Base-by-base conservation (phyloP, 2,113 vertebrate genomes). In the Muscicapa adusta region DNA sequence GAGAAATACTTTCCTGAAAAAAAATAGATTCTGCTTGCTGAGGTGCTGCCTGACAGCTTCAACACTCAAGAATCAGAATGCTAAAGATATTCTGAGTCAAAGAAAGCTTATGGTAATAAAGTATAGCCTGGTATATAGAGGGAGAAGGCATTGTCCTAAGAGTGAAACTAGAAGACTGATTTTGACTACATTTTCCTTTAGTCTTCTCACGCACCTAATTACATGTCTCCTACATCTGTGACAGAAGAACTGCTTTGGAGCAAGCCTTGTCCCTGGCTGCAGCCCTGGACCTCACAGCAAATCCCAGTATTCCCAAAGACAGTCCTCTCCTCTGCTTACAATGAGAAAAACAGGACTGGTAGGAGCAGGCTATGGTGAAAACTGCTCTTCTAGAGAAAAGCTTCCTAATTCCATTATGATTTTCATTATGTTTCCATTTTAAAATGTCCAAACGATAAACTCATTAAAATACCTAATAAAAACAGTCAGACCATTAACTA, bases 391-490 rank as follows among this genome's bases (percentile, higher is more conserved):
- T 58, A n/a, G 38, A 94, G 42, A 91, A 96, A 94, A 89, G 83
- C 20, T 94, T 96, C 96, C 91, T 97, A 94, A 94, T 93, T 96
- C 50, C 79, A 82, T 79, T 83, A 66, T 53, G 86, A 93, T 90
- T 96, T 97, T 96, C 78, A 88, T 93, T 88, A 79, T 85, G 66
- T 87, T 97, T 93, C 76, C 77, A 94, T 96, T 97, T 97, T 89
- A 89, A 96, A 97, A 97, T 85, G 89, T 67, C 89, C 88, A 97
- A 89, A 88, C 80, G 57, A 97, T 87, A 96, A 97, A 94, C 40
- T 86, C 76, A 60, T 62, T 89, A 96, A 96, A 97, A 95, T 90
- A 94, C 80, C 45, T 94, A 96, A 92, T 90, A 80, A 95, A 96
- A 97, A 75, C 17, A 80, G 81, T 80, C 93, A 97, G 84, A 72